Conservation (phyloP, 2,888 invertebrate species). For the Rhagophthalmus giganteus region DNA sequence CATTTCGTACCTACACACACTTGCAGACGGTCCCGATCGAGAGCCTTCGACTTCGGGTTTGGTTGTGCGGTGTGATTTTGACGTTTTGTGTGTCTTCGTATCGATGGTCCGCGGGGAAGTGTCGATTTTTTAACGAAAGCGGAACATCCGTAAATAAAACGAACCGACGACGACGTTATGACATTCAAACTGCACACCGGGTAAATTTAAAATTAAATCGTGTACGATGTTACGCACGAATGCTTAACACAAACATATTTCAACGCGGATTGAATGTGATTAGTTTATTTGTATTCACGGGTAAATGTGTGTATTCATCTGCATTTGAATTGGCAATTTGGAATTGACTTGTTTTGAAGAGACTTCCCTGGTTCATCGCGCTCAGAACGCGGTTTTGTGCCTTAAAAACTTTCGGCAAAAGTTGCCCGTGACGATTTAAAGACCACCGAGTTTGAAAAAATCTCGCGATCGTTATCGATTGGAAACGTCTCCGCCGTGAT, state of each 20-base stretch:
- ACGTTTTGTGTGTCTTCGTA: slow-evolving; percentile 4
- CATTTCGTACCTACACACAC: too few relatives aligned
- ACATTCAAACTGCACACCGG: slow-evolving; percentile 29
- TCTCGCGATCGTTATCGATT: too few relatives aligned
- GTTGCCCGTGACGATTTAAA: neutral
- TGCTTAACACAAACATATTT: slow-evolving; percentile 40
- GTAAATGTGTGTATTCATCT: slow-evolving; percentile 31
- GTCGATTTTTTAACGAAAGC: neutral
- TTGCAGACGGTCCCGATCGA: too few relatives aligned
- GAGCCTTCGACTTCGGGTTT: too few relatives aligned
- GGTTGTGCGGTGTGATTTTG: neutral
- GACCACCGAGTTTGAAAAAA: too few relatives aligned
- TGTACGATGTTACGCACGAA: slow-evolving; percentile 42
- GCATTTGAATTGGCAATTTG: slow-evolving; percentile 34
- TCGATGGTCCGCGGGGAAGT: too few relatives aligned
- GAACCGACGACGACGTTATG: slow-evolving; percentile 25
- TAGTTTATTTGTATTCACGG: slow-evolving; percentile 43
- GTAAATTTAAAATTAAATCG: slow-evolving; percentile 41
- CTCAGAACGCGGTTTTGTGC: slow-evolving; percentile 26
- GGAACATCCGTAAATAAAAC: neutral
- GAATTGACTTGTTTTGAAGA: slow-evolving; percentile 33
- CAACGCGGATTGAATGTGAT: slow-evolving; percentile 43
- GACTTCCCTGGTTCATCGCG: slow-evolving; percentile 16
- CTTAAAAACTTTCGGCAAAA: slow-evolving; percentile 3
- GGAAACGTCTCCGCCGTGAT: neutral